Conservation (phyloP, 2,797 vertebrate genomes). For the Lacerta bilineata region DNA sequence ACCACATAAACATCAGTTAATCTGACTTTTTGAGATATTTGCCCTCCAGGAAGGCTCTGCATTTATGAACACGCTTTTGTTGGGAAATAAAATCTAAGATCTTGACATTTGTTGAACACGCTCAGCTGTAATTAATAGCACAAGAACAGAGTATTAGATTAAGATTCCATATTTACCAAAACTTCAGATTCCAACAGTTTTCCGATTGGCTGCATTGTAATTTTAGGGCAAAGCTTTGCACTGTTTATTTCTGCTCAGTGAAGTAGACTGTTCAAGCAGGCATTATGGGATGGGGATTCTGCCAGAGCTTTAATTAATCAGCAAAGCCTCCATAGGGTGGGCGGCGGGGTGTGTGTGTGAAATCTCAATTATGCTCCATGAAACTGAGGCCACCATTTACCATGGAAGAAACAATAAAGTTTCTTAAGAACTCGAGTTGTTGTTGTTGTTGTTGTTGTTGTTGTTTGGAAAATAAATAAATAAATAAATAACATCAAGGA, state of each 20-base stretch:
- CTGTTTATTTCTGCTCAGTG: not conserved
- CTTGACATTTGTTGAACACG: not conserved
- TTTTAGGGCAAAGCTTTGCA: not conserved
- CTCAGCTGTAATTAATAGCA: not conserved
- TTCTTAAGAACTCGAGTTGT: too few relatives aligned
- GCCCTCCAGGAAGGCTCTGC: not conserved
- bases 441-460: too few relatives aligned
- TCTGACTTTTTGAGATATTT: not conserved
- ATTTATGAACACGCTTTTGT: not conserved
- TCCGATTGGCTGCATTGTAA: not conserved
- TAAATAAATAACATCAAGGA: not conserved
- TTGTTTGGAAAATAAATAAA: not conserved
- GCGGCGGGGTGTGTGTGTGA: accelerated
- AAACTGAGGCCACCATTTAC: too few relatives aligned
- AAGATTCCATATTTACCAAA: not conserved
- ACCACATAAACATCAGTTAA: not conserved
- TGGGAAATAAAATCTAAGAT: not conserved
- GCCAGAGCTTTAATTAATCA: too few relatives aligned
- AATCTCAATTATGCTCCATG: too few relatives aligned
- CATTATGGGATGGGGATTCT: not conserved
- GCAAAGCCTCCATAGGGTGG: too few relatives aligned
- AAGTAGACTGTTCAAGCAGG: not conserved
- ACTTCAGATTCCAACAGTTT: not conserved
- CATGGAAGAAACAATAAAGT: too few relatives aligned
- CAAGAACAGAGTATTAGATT: not conserved